Evolutionary conservation across 2,797 vertebrate species (phyloP).

Genomic region (Girardinus metallicus): DNA sequence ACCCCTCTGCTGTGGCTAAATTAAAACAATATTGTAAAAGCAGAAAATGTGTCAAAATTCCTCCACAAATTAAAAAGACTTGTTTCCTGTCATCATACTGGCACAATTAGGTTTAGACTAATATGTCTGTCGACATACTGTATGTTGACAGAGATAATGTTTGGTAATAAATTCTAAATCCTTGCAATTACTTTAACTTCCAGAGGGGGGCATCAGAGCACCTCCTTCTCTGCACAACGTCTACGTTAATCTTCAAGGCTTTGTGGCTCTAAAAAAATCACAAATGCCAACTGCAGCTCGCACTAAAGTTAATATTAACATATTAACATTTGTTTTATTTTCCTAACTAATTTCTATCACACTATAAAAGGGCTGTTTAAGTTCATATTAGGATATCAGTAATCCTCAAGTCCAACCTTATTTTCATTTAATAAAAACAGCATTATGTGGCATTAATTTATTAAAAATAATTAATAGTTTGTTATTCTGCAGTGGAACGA

Average conservation of each 20-base stretch:
- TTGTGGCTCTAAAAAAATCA: background rate
- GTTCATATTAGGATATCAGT: background rate
- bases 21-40: background rate
- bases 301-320: background rate
- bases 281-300: background rate
- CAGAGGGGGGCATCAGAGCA: conserved; percentile 56
- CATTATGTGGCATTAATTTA: background rate
- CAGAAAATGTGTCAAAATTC: background rate
- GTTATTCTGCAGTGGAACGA: background rate
- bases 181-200: conserved; percentile 18
- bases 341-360: background rate
- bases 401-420: background rate
- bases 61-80: background rate
- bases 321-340: background rate
- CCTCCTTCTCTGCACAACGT: conserved; percentile 9
- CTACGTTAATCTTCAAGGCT: background rate
- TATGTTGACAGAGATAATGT: background rate
- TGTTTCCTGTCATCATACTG: background rate
- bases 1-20: background rate
- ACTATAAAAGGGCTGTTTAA: background rate
- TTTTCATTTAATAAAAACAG: background rate
- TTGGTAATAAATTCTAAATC: background rate
- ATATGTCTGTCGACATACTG: background rate
- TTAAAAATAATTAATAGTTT: background rate
- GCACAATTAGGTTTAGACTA: background rate